Conservation (phyloP, 1,140 invertebrate genomes). For the Heliconius hewitsoni region DNA sequence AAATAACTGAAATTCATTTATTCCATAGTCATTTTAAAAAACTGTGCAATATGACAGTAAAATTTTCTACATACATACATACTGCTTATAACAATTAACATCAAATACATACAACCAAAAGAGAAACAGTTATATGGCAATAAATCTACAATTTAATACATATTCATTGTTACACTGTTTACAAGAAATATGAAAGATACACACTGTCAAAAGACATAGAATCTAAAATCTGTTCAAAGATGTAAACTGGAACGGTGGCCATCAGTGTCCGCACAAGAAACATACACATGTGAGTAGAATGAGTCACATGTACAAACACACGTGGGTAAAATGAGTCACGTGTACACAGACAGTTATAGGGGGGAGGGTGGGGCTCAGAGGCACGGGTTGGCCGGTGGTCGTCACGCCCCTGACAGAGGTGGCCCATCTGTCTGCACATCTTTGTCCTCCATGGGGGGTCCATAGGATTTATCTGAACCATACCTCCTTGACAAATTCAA, state of each 20-base stretch:
- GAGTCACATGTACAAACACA: not conserved
- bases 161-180: slow-evolving; percentile 31
- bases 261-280: slow-evolving; percentile 27
- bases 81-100: slow-evolving; percentile 25
- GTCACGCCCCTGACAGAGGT: slow-evolving; percentile 66
- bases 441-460: slow-evolving; percentile 82
- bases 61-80: slow-evolving; percentile 4
- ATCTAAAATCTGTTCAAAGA: slow-evolving; percentile 62
- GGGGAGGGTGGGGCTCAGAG: slow-evolving; percentile 32
- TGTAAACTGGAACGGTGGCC: slow-evolving; percentile 50
- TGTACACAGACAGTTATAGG: slow-evolving; percentile 31
- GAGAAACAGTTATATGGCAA: slow-evolving; percentile 40
- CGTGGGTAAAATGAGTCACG: slow-evolving; percentile 9
- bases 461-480: slow-evolving; percentile 80
- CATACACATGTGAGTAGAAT: slow-evolving; percentile 5
- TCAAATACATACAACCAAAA: slow-evolving; percentile 48
- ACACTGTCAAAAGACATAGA: slow-evolving; percentile 62
- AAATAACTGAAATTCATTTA: not conserved
- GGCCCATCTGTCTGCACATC: slow-evolving; percentile 84
- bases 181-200: slow-evolving; percentile 54
- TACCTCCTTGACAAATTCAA: slow-evolving; percentile 85
- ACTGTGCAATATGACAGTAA: slow-evolving; percentile 5
- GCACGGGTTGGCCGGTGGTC: slow-evolving; percentile 49
- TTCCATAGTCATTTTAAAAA: not conserved
- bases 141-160: slow-evolving; percentile 26